Evolutionary conservation across 2,113 vertebrate genomes (phyloP).

Genomic region (Scartelaos histophorus): DNA sequence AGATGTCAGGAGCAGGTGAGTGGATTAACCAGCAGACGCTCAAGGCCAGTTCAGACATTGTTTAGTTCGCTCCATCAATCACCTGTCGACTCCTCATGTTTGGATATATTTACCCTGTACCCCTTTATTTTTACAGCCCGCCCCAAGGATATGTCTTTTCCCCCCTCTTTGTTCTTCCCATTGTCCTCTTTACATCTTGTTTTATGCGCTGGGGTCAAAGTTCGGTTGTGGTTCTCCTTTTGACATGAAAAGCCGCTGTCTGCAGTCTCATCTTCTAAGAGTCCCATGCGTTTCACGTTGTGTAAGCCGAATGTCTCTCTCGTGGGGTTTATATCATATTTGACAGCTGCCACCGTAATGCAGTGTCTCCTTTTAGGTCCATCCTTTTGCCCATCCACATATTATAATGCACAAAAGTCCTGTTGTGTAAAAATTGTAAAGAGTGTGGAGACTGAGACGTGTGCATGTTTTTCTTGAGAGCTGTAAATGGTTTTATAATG

Average conservation of each 20-base stretch:
- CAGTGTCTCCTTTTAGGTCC: slow-evolving; percentile 34
- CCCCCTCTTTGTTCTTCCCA: slow-evolving; percentile 1
- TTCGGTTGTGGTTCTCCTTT: slow-evolving; percentile 27
- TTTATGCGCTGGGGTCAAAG: slow-evolving; percentile 42
- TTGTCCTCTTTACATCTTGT: slow-evolving; percentile 34
- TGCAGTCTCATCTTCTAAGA: not conserved
- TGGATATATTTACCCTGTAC: not conserved
- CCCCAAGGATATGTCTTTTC: not conserved
- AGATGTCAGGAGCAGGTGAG: slow-evolving; percentile 37
- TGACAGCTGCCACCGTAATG: slow-evolving; percentile 57
- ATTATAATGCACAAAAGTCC: slow-evolving; percentile 5
- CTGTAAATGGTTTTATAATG: too few species aligned
- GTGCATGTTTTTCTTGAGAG: too few species aligned
- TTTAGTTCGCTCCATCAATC: slow-evolving; percentile 41
- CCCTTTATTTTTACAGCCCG: slow-evolving; percentile 12
- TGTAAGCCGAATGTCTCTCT: slow-evolving; percentile 23
- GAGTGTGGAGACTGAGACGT: too few species aligned
- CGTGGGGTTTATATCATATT: slow-evolving; percentile 43
- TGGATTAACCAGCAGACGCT: slow-evolving; percentile 35
- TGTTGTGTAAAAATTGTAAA: too few species aligned
- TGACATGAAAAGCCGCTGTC: slow-evolving; percentile 4
- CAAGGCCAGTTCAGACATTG: slow-evolving; percentile 25
- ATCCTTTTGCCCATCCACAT: slow-evolving; percentile 19
- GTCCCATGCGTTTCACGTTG: slow-evolving; percentile 47
- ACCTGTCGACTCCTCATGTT: slow-evolving; percentile 22